Base-by-base conservation (phyloP, 2,113 vertebrate genomes). In the Lathamus discolor region DNA sequence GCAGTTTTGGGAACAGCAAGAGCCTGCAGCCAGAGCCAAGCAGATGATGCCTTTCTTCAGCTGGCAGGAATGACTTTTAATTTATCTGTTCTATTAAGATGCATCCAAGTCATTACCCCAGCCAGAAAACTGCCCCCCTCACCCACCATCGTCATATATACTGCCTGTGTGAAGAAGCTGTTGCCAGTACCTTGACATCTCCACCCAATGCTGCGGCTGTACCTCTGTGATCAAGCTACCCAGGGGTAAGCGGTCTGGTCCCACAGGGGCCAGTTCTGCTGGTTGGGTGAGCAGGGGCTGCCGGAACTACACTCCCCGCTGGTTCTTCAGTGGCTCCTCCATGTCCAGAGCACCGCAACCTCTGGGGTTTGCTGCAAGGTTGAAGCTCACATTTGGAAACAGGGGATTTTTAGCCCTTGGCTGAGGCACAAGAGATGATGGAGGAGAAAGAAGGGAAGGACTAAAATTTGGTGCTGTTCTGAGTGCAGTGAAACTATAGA, bases 81-180 rank as follows among this genome's bases (percentile, higher is more conserved):
- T 86, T 73, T 61, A 6, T 48, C 51, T 92, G 27, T 48, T 39
- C 19, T 54, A 29, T 35, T 29, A 52, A 7, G 49, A 59, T 28
- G 31, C 68, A 83, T 76, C 61, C 69, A 74, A 88, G 49, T 28
- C 57, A n/a, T 80, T 33, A 33, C 9, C 37, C 33, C 73, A 31
- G 68, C 11, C 75, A 63, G 68, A 57, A 29, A 63, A 13, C 54
- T 1, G 8, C 41, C 29, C 13, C 9, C 6, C 33, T 24, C 5
- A 9, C 7, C 12, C 52, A 54, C 29, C 37, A 54, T 29, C 69
- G 7, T 59, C 28, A 1, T 69, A 59, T 0, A 0, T 3, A 2
- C 8, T 46, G 55, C 54, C 29, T 4, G 29, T 6, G 48, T 11
- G 46, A 37, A 73, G 63, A 33, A 78, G 59, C 59, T 61, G 44